Evolutionary conservation across 2,797 vertebrate genomes (phyloP).

Genomic region (Chaetophractus vellerosus): DNA sequence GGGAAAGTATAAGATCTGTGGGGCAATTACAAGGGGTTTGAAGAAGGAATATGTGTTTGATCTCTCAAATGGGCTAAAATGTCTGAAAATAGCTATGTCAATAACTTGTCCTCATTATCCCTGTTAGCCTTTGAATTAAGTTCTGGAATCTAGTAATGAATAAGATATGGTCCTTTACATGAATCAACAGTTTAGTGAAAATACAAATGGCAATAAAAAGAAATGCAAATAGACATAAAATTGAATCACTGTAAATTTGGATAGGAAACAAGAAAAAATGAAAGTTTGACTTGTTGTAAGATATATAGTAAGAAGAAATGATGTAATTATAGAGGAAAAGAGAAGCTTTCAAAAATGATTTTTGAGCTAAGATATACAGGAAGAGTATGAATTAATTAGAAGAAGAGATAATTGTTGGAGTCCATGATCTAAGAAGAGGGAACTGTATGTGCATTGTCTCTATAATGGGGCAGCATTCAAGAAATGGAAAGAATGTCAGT

Average conservation of each 20-base stretch:
- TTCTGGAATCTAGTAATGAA: background rate
- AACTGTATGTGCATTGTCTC: background rate
- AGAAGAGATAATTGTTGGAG: background rate
- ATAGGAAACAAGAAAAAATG: background rate
- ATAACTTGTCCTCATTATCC: background rate
- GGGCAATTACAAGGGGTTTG: no score
- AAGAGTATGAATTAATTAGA: constrained; percentile 14
- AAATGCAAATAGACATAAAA: background rate
- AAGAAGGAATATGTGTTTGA: background rate
- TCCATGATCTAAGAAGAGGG: background rate
- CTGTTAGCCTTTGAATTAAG: background rate
- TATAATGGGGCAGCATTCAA: background rate
- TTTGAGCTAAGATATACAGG: background rate
- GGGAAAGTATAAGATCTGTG: no score
- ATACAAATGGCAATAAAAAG: background rate
- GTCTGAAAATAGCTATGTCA: background rate
- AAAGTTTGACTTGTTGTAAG: background rate
- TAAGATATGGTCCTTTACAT: background rate
- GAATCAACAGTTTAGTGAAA: background rate
- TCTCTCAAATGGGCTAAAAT: background rate
- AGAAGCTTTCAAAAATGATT: constrained; percentile 8
- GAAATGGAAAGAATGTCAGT: background rate
- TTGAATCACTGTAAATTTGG: background rate
- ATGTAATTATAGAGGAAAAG: background rate
- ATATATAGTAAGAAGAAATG: background rate